phyloP scores from a whole-genome alignment of 2,888 invertebrate genomes.

The Sinodicranocentrus sp. region DNA sequence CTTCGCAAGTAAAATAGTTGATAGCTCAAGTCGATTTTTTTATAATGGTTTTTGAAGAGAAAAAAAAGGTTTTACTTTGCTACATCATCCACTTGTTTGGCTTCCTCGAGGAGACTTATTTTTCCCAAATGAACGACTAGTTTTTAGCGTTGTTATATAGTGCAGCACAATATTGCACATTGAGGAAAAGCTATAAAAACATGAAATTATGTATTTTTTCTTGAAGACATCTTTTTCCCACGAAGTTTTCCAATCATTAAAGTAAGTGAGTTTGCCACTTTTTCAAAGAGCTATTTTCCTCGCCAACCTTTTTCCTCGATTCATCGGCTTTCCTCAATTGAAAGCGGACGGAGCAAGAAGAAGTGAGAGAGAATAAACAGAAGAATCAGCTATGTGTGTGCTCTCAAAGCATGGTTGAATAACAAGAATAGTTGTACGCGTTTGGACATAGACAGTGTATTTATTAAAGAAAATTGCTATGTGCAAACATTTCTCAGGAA shows the following conservation, averaged over 20 bases:
- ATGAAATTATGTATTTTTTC: slow-evolving; percentile 1
- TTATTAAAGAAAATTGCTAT: not conserved
- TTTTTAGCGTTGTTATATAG: too few relatives aligned
- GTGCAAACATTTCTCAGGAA: not conserved
- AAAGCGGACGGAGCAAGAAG: too few relatives aligned
- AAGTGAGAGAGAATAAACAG: too few relatives aligned
- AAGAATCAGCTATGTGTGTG: too few relatives aligned
- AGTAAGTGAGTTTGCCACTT: slow-evolving; percentile 62
- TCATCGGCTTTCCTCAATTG: too few relatives aligned
- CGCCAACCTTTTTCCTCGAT: not conserved
- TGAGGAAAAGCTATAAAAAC: not conserved
- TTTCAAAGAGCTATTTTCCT: not conserved
- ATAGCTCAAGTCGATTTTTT: slow-evolving; percentile 31
- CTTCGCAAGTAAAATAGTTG: slow-evolving; percentile 22
- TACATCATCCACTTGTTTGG: slow-evolving; percentile 41
- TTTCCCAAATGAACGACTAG: not conserved
- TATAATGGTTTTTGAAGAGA: too few relatives aligned
- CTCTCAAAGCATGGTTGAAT: too few relatives aligned
- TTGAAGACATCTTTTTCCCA: slow-evolving; percentile 29
- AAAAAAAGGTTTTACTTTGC: not conserved
- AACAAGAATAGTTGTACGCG: too few relatives aligned
- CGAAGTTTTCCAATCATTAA: slow-evolving; percentile 57
- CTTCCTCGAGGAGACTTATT: not conserved
- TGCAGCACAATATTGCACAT: not conserved
- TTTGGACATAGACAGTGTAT: not conserved